Evolutionary conservation across 2,888 invertebrate species (phyloP), one percentile per base, ranked within the genome.

Genomic region (Lycophotia porphyrea): DNA sequence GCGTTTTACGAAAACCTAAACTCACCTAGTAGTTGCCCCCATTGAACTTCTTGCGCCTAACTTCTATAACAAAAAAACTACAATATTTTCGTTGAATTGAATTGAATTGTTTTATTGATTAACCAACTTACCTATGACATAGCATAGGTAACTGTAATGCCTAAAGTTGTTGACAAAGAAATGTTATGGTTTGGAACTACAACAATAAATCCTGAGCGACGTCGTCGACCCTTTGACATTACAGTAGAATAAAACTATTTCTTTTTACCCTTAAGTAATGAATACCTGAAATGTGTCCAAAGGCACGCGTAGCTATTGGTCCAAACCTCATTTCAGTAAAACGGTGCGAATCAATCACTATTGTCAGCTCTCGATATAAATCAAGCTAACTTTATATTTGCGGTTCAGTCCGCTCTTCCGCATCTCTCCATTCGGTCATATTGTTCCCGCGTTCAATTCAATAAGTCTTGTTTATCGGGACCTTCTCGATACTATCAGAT

Each of bases 381-480:
- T 85, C 86, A 87, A 81, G 73, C 78, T 82, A 87, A 84, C 82
- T 84, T 84, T 85, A 76, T 87, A 78, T 86, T 84, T 82, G 78
- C 70, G 75, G 78, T 74, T 63, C 71, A 60, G 78, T 79, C 82
- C 85, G 79, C 75, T 75, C 74, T 80, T 78, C 81, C 78, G 61
- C 55, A 52, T 71, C 80, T 71, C 77, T 85, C 81, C 63, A 74
- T 70, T 72, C 80, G 64, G 74, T 66, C 79, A 81, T 81, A 84
- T 85, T 81, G 85, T 84, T 80, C 85, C 64, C 77, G 72, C 58
- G 55, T 85, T 80, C 83, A 79, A 85, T 86, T 82, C 88, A 85
- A 88, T 88, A 88, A 84, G 78, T 87, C 81, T 84, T 88, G 77
- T 85, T 85, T 88, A 87, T 85, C 87, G 76, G 76, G 36, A 80